Conservation (phyloP, 2,113 vertebrate genomes). For the Chloropsis hardwickii region DNA sequence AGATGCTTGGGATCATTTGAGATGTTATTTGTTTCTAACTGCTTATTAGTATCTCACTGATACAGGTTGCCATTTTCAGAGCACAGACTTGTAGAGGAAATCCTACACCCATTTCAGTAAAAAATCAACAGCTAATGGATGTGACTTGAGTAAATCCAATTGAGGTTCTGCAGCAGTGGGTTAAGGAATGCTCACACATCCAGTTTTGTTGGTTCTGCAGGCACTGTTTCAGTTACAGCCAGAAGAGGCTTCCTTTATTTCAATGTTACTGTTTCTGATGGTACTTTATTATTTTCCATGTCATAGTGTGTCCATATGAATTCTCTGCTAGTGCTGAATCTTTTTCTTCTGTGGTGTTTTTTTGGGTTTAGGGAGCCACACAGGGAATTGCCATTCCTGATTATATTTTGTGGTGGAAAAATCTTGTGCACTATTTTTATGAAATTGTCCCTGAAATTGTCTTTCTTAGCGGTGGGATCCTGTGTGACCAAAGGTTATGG, state of each 20-base stretch:
- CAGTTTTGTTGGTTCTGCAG: background rate
- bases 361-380: background rate
- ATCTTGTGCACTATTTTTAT: background rate
- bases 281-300: background rate
- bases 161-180: background rate
- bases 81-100: background rate
- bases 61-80: background rate
- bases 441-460: background rate
- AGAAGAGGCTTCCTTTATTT: background rate
- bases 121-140: background rate
- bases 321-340: background rate
- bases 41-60: background rate
- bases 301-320: background rate
- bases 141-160: background rate
- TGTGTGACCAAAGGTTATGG: background rate
- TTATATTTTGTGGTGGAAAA: background rate
- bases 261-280: background rate
- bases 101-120: background rate
- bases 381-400: background rate
- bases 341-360: background rate
- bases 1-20: background rate
- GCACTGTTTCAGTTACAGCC: background rate
- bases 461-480: background rate
- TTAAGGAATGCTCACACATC: background rate
- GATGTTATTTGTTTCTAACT: background rate